Evolutionary conservation across 2,797 vertebrate species (phyloP).

Genomic region (Macropus fuliginosus): DNA sequence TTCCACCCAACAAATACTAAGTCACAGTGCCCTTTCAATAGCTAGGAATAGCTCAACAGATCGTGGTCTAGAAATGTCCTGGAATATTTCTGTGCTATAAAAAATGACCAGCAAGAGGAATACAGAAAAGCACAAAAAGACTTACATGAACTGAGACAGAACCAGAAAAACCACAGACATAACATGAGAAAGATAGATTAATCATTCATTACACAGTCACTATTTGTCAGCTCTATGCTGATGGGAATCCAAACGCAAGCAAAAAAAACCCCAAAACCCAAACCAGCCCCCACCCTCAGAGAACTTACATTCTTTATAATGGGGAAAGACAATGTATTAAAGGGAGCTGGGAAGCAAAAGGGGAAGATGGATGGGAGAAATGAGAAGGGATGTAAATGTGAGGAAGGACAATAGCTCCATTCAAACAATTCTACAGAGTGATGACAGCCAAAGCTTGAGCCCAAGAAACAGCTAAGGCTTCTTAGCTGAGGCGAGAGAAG

Average conservation of each 20-base stretch:
- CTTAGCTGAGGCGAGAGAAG: neutral
- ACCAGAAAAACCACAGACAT: neutral
- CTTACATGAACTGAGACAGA: neutral
- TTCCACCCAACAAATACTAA: neutral
- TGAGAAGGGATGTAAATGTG: neutral
- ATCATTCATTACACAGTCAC: neutral
- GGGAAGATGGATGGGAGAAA: neutral
- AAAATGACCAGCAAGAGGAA: neutral
- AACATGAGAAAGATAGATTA: neutral
- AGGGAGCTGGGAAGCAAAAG: neutral
- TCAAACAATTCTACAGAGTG: neutral
- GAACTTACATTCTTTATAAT: neutral
- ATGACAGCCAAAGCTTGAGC: neutral
- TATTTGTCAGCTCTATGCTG: neutral
- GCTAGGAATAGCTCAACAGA: neutral
- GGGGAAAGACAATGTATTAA: neutral
- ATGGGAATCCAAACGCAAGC: neutral
- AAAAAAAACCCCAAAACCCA: neutral
- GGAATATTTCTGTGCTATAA: neutral
- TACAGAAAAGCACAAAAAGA: neutral
- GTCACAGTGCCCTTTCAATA: neutral
- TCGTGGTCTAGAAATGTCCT: neutral
- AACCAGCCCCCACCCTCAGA: neutral
- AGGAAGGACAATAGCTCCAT: neutral
- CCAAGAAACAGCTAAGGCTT: neutral